These are phyloP conservation scores for Drosophila orena DNA, from an alignment of 1,140 invertebrate genomes.

Conservation along the genomic window DNA sequence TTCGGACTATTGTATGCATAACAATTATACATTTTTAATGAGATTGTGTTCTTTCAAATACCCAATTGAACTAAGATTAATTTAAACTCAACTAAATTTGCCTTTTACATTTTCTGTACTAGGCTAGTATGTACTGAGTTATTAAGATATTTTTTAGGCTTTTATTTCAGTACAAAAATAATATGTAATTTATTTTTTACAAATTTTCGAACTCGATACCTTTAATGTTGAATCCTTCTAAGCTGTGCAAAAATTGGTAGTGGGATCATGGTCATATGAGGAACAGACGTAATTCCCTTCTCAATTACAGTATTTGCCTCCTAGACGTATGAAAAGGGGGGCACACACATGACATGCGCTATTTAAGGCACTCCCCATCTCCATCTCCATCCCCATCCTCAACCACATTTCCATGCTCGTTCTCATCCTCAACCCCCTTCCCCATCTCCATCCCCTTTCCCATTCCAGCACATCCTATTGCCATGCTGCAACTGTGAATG, in stretches of 20 bases:
- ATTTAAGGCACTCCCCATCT: conserved; percentile 12
- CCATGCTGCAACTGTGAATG: conserved; percentile 62
- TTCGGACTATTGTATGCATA: too few species aligned
- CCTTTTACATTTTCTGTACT: too few species aligned
- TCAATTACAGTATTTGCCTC: conserved; percentile 70
- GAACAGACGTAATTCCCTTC: conserved; percentile 61
- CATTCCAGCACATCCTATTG: not conserved
- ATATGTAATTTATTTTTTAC: too few species aligned
- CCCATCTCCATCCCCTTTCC: not conserved
- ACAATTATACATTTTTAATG: too few species aligned
- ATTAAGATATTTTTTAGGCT: too few species aligned
- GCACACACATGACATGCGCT: conserved; percentile 3
- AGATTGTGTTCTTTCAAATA: too few species aligned
- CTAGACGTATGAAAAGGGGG: conserved; percentile 46
- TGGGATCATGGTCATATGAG: conserved; percentile 5
- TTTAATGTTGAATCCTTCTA: too few species aligned
- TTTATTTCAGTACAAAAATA: not conserved
- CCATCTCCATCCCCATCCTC: not conserved
- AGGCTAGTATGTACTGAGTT: too few species aligned
- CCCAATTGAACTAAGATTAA: too few species aligned
- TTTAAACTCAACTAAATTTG: too few species aligned
- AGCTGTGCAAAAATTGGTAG: not conserved
- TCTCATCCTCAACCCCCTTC: too few species aligned
- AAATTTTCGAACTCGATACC: not conserved
- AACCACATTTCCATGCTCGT: not conserved